A percentile compares a stretch with the other conserved stretches of the same genome.
Evolutionary conservation across 2,797 vertebrate genomes (phyloP).

Genomic region (Lacerta viridis): DNA sequence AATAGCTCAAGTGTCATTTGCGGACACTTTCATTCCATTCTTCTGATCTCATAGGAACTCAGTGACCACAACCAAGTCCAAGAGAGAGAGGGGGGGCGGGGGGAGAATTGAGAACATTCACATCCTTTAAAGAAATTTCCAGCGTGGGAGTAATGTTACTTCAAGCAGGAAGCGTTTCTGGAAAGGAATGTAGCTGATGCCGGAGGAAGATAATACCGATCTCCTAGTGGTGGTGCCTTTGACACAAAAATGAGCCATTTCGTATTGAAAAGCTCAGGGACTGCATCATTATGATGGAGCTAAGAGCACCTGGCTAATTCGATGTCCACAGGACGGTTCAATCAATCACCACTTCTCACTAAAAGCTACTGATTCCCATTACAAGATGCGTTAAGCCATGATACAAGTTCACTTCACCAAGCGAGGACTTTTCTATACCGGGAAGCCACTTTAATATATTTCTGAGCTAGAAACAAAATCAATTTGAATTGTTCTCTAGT

Average conservation of each 20-base stretch:
- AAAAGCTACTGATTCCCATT: constrained; percentile 64
- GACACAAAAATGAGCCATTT: constrained; percentile 38
- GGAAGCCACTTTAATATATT: constrained; percentile 63
- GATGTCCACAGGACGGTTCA: constrained; percentile 36
- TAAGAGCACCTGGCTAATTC: constrained; percentile 76
- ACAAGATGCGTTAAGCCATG: constrained; percentile 57
- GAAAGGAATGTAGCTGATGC: constrained; percentile 69
- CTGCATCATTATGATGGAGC: constrained; percentile 62
- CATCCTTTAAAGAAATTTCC: constrained; percentile 77
- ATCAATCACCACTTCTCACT: constrained; percentile 62
- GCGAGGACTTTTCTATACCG: constrained; percentile 65
- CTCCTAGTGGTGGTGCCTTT: constrained; percentile 56
- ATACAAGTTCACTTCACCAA: constrained; percentile 61
- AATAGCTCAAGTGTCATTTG: constrained; percentile 79
- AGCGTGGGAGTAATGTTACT: constrained; percentile 65
- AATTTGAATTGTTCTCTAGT: constrained; percentile 66
- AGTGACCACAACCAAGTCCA: constrained; percentile 76
- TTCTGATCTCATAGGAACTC: constrained; percentile 79
- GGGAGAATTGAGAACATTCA: constrained; percentile 78
- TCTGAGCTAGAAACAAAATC: constrained; percentile 73
- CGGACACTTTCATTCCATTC: constrained; percentile 78
- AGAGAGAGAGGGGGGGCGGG: constrained; percentile 61
- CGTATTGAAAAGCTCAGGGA: constrained; percentile 61
- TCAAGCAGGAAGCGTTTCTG: constrained; percentile 68
- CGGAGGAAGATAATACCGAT: constrained; percentile 58